Evolutionary conservation across 2,113 vertebrate genomes (phyloP), one percentile per base, ranked within the genome.

Genomic region (Numida meleagris): DNA sequence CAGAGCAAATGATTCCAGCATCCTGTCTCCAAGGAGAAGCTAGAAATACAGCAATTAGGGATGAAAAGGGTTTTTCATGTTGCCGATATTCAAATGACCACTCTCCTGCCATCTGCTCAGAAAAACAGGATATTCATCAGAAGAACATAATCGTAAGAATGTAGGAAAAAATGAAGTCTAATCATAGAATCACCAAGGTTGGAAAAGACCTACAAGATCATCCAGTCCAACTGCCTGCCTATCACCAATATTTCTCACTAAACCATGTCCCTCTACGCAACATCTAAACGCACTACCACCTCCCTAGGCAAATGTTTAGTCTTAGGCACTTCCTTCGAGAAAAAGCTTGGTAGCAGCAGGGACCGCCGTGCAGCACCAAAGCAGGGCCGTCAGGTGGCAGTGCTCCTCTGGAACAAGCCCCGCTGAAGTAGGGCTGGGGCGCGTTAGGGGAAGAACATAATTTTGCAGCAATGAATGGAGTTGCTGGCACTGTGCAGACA

Each of bases 361-460:
- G 46, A 23, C 34, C n/a, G 43, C 36, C 43, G 36, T 65, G 93
- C 73, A 95, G 83, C 94, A 46, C 71, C 29, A 23, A 14, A 55
- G 48, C 20, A 72, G 21, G 2, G 65, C 86, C 97, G 66, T 73
- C 65, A 95, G 95, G 77, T 90, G 95, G 95, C 95, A 95, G 51
- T 88, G 88, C 53, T 55, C 58, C 38, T 62, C 86, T 68, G 24
- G 21, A 25, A 16, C 74, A 71, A 71, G 16, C 17, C 27, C 24
- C 3, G 45, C 43, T 25, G 42, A 73, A 17, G 19, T 2, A 1
- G 40, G 17, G 17, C 31, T 33, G 53, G 17, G 29, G 17, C 17
- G 53, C 5, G 10, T 17, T 18, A 19, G 4, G 17, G 53, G 17
- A 33, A 57, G 17, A 17, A 7, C 20, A 21, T 38, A 21, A 75